Conservation (phyloP, 2,888 invertebrate genomes). For the Drosophila borealis region DNA sequence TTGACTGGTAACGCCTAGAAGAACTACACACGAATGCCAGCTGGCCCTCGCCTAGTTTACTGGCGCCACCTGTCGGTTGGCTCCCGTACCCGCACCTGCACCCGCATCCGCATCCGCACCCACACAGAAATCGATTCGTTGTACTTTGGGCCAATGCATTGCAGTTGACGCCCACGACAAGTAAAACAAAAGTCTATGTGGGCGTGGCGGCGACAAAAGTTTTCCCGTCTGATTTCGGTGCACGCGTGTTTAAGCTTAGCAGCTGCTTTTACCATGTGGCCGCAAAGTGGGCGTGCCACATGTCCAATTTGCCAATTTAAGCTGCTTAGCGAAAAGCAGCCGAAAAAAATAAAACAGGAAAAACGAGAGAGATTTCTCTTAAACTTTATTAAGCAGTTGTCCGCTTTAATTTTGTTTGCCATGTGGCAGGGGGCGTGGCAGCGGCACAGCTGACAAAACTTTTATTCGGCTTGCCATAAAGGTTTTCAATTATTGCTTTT, state of each 20-base stretch:
- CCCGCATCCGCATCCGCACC: neutral
- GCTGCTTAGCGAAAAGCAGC: constrained; percentile 57
- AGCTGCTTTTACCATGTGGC: constrained; percentile 48
- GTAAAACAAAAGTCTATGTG: constrained; percentile 38
- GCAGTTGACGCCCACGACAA: constrained; percentile 27
- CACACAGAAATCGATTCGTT: constrained; percentile 48
- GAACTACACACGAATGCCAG: constrained; percentile 8
- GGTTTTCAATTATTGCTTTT: constrained; percentile 73
- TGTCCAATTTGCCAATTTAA: constrained; percentile 65
- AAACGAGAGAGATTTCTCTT: constrained; percentile 32
- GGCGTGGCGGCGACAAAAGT: constrained; percentile 59
- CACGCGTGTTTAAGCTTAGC: constrained; percentile 68
- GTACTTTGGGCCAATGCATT: constrained; percentile 48
- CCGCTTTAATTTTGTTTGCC: constrained; percentile 17
- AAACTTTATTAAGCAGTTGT: constrained; percentile 53
- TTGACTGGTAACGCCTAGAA: constrained; percentile 66
- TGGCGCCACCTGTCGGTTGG: neutral
- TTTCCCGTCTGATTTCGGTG: constrained; percentile 46
- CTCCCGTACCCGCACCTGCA: neutral
- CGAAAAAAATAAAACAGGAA: neutral
- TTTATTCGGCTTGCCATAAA: constrained; percentile 63
- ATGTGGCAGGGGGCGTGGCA: constrained; percentile 39
- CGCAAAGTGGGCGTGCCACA: constrained; percentile 48
- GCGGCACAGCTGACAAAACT: constrained; percentile 57
- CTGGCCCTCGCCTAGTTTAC: neutral